phyloP scores from a whole-genome alignment of 2,888 invertebrate genomes.

The Cephonodes hylas region DNA sequence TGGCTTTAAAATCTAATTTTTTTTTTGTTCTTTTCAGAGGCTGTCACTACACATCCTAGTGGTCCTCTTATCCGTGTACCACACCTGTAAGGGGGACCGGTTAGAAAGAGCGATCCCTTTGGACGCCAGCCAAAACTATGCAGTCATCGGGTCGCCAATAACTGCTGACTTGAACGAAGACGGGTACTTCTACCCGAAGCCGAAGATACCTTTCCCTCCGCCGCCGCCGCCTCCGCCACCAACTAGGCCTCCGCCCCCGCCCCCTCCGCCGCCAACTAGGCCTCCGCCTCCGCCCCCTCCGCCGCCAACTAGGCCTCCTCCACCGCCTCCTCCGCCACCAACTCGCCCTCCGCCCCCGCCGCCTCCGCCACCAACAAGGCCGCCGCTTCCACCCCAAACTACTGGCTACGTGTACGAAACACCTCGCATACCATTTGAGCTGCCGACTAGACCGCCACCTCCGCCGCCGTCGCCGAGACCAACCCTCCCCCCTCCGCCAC shows the following conservation, averaged over 20 bases:
- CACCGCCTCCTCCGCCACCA: not conserved
- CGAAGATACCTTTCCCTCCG: conserved; percentile 66
- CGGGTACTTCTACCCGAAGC: conserved; percentile 75
- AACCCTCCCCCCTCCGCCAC: conserved; percentile 29
- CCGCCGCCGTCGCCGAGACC: conserved; percentile 22
- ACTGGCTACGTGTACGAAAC: conserved; percentile 50
- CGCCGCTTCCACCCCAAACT: conserved; percentile 23
- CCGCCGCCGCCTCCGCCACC: conserved; percentile 41
- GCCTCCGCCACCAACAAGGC: no score
- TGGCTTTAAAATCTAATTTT: no score
- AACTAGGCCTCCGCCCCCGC: conserved; percentile 24
- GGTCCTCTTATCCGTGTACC: conserved; percentile 67
- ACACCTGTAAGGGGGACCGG: conserved; percentile 62
- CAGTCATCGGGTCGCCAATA: conserved; percentile 63
- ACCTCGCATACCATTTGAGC: conserved; percentile 32
- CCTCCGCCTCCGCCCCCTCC: conserved; percentile 19
- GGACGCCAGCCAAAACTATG: conserved; percentile 65
- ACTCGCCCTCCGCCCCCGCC: not conserved
- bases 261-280: conserved; percentile 19
- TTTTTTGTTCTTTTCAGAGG: conserved; percentile 58
- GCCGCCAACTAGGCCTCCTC: conserved; percentile 16
- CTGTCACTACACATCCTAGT: conserved; percentile 73
- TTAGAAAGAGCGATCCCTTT: conserved; percentile 56
- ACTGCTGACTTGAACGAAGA: conserved; percentile 65
- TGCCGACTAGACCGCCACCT: conserved; percentile 28